Base-by-base conservation (phyloP, 2,888 invertebrate genomes). In the Hemicrepidius hirtus region DNA sequence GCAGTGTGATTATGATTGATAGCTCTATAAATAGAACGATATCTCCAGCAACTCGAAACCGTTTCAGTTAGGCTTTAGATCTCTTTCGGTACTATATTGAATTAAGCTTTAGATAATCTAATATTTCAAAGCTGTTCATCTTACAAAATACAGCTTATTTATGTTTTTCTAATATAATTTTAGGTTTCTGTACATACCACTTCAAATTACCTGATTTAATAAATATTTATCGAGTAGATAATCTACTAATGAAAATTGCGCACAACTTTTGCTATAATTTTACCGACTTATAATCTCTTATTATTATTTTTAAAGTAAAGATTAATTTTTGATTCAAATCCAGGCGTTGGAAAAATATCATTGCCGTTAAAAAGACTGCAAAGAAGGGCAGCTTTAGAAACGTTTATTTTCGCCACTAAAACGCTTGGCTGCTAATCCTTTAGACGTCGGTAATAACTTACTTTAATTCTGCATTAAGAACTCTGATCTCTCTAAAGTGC, bases 1-100 rank as follows among this genome's bases (percentile, higher is more conserved):
- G 21, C 49, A 49, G 20, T 20, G 12, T 21, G 21, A 49, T 46
- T 46, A 46, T 46, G 21, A 49, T 49, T 49, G 49, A 49, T 49
- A 49, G 49, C 49, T 49, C 21, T 20, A 49, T 49, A 49, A 49
- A 49, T 21, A 49, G 49, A 12, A 21, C 21, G 18, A 9, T 10
- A 13, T 13, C 40, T 12, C 21, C 12, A 49, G 21, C 49, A 21
- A 21, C 49, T 20, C 12, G 10, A 49, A 46, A 49, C 21, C 5
- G 21, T 10, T 49, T 20, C 12, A 49, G 21, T 49, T 12, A 20
- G 12, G 49, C 44, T 21, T 49, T 49, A 18, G 21, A 49, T 49
- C 49, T 21, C 21, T 49, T 21, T 21, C 49, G 9, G 21, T 49
- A n/a, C n/a, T n/a, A 21, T 49, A 49, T 21, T 21, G 21, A 49